Conservation (phyloP, 2,113 vertebrate genomes). For the Meleagris gallopavo region DNA sequence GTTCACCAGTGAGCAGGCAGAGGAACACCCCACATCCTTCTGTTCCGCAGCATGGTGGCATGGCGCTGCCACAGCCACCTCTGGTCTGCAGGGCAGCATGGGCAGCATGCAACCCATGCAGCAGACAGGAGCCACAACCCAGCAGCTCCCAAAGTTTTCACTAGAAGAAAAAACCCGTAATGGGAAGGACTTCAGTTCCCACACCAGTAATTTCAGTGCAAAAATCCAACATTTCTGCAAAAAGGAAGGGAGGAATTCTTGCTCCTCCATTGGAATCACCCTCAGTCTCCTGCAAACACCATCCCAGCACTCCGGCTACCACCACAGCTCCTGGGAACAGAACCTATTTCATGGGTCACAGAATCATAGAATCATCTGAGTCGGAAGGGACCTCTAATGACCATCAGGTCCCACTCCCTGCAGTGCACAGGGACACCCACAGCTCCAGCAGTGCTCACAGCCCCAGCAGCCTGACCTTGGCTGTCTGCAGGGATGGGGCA, state of each 20-base stretch:
- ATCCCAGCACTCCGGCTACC: not conserved
- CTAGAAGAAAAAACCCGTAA: not conserved
- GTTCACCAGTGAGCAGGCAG: rapidly evolving
- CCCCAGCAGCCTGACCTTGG: too few relatives aligned
- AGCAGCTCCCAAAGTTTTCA: not conserved
- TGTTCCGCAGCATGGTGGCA: not conserved
- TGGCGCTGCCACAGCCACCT: not conserved
- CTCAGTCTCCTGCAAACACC: not conserved
- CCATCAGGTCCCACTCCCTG: too few relatives aligned
- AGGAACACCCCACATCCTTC: not conserved
- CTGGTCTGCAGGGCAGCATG: rapidly evolving
- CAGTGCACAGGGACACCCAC: too few relatives aligned
- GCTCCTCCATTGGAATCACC: not conserved
- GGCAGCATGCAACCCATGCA: not conserved
- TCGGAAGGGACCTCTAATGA: too few relatives aligned
- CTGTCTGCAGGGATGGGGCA: too few relatives aligned
- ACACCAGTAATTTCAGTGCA: not conserved
- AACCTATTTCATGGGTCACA: rapidly evolving
- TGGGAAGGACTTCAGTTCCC: not conserved
- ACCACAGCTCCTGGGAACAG: not conserved
- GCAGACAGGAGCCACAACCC: not conserved
- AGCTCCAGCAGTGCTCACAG: too few relatives aligned
- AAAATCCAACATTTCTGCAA: not conserved
- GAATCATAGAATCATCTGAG: too few relatives aligned
- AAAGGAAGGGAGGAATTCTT: not conserved